Evolutionary conservation across 2,797 vertebrate genomes (phyloP).

Genomic region (Eulemur coronatus): DNA sequence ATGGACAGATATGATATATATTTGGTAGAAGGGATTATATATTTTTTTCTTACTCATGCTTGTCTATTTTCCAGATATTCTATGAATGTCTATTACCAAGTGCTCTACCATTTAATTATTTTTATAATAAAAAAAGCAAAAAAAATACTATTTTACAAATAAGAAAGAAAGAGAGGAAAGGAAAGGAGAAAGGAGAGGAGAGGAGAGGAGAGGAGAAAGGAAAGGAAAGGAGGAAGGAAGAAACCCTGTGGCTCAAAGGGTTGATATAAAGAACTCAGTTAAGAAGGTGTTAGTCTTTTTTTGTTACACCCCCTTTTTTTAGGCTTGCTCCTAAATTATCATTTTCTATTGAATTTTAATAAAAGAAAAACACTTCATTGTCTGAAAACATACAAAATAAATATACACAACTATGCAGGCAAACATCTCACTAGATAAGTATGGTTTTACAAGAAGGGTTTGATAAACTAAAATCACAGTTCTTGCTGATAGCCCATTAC

Average conservation of each 20-base stretch:
- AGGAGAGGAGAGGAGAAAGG: too few relatives aligned
- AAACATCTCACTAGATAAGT: background rate
- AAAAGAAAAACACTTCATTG: background rate
- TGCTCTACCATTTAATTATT: background rate
- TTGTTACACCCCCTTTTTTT: background rate
- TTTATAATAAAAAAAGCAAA: background rate
- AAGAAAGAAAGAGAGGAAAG: too few relatives aligned
- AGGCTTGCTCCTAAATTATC: background rate
- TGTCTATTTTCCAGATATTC: background rate
- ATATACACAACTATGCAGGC: background rate
- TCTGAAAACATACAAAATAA: background rate
- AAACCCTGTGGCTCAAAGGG: background rate
- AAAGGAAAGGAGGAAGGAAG: background rate
- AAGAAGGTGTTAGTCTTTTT: background rate
- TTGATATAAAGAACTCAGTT: background rate
- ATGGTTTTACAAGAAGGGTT: background rate
- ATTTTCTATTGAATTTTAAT: constrained; percentile 1
- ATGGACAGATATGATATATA: background rate
- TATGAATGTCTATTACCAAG: background rate
- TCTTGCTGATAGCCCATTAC: background rate
- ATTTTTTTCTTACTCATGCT: background rate
- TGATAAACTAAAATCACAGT: background rate
- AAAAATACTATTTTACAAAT: background rate
- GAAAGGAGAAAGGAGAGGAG: too few relatives aligned
- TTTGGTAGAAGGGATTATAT: background rate